Evolutionary conservation across 2,113 vertebrate genomes (phyloP), one percentile per base, ranked within the genome.

Genomic region (Macrotus californicus): DNA sequence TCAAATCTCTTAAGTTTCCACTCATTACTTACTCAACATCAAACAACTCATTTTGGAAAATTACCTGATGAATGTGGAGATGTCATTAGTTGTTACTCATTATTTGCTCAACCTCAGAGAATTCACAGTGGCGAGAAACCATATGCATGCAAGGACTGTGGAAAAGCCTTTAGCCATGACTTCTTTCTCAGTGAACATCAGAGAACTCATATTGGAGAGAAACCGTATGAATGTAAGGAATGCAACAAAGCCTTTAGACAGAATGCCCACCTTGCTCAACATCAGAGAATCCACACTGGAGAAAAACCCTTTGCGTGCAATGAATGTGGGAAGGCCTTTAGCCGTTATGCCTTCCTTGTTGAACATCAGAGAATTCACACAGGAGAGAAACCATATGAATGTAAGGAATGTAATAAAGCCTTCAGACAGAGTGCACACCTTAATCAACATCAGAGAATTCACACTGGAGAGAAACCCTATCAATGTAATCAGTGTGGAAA

Each of bases 151-250:
- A 97, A 94, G 0, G 98, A 98, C 41, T 99, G 98, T 66, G 98
- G 98, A 0, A 98, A 98, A 97, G 97, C 97, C 87, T 99, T 99
- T 85, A 98, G 97, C 6, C 98, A 98, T 41, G 96, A 97, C 29
- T 98, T 98, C 31, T 96, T 97, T 96, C 97, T 99, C 85, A 98
- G 97, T 96, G 97, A 97, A 52, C 98, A 97, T 90, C 96, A 96
- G 87, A 95, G 93, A 56, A 72, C 66, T 93, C 95, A 95, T 75
- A 83, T 43, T 66, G 96, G 95, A 91, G 90, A 96, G 43, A 97
- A 97, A 89, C 80, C 94, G 10, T 97, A 95, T 76, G 94, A 97
- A 80, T 97, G 97, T 93, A 97, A 97, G 13, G 95, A 96, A 48
- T 97, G 97, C 86, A 96, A 97, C 43, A 97, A 97, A 93, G 91